Percentiles rank a stretch among this genome's conserved stretches.
Evolutionary conservation across 2,888 invertebrate genomes (phyloP).

Genomic region (Alsophila aescularia): DNA sequence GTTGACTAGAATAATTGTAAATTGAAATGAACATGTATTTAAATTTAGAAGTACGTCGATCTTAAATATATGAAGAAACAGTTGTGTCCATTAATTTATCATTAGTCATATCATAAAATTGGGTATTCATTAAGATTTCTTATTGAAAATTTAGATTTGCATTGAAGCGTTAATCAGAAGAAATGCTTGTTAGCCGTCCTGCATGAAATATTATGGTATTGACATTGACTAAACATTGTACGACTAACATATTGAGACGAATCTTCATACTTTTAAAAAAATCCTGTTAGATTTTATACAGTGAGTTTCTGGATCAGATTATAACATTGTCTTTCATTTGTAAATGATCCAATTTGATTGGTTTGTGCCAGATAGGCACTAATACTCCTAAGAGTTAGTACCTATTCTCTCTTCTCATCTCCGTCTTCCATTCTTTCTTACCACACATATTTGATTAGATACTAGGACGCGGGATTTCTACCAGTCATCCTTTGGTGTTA

Average conservation of each 20-base stretch:
- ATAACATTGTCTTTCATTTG: too few relatives aligned
- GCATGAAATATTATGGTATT: conserved; percentile 26
- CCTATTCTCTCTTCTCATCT: too few relatives aligned
- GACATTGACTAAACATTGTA: conserved; percentile 31
- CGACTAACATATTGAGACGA: conserved; percentile 18
- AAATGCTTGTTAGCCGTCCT: conserved; percentile 26
- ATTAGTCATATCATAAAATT: conserved; percentile 7
- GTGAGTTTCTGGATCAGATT: too few relatives aligned
- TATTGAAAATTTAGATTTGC: conserved; percentile 19
- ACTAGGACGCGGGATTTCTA: too few relatives aligned
- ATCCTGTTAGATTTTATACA: background rate
- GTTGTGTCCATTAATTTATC: conserved; percentile 7
- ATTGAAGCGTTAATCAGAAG: conserved; percentile 24
- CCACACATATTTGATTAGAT: too few relatives aligned
- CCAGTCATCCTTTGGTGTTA: background rate
- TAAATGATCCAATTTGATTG: too few relatives aligned
- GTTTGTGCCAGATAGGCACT: too few relatives aligned
- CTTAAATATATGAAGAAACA: conserved; percentile 6
- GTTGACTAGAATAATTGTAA: conserved; percentile 10
- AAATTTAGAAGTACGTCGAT: background rate
- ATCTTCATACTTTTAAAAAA: conserved; percentile 3
- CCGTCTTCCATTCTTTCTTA: too few relatives aligned
- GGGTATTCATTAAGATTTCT: conserved; percentile 7
- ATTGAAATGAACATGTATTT: background rate
- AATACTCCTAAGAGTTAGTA: too few relatives aligned